Conservation (phyloP, 2,113 vertebrate species). For the Alexandromys fortis region DNA sequence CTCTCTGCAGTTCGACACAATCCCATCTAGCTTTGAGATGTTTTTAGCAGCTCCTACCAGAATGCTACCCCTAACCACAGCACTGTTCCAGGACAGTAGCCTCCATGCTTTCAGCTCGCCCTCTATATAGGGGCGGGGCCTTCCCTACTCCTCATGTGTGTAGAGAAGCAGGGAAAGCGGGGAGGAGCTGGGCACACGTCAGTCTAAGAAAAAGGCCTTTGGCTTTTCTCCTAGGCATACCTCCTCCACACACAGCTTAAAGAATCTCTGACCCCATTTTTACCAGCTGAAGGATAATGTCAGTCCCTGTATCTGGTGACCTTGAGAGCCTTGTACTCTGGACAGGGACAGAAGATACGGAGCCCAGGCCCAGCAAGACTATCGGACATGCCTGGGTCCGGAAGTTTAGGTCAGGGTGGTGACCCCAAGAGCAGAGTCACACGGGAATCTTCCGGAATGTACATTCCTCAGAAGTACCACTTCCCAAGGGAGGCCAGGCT, state of each 20-base stretch:
- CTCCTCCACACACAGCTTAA: neutral
- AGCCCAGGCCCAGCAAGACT: slow-evolving; percentile 33
- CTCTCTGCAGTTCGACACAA: neutral
- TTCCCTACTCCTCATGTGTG: neutral
- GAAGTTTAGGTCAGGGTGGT: slow-evolving; percentile 77
- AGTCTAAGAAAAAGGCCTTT: neutral
- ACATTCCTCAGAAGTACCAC: slow-evolving; percentile 72
- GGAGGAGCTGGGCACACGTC: neutral
- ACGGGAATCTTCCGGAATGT: slow-evolving; percentile 74
- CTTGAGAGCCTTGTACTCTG: slow-evolving; percentile 27
- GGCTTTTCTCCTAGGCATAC: neutral
- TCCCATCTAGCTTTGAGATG: neutral
- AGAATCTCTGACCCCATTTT: neutral
- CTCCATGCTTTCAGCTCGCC: too few relatives aligned
- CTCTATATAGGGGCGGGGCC: neutral
- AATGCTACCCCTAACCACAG: neutral
- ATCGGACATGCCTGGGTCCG: slow-evolving; percentile 67
- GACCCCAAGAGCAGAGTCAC: slow-evolving; percentile 78
- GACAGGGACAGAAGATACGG: slow-evolving; percentile 6
- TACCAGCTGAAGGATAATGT: neutral
- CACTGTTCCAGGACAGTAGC: neutral
- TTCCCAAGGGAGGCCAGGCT: slow-evolving; percentile 54
- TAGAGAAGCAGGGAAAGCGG: neutral
- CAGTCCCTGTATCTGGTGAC: slow-evolving; percentile 34
- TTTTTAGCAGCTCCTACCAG: neutral